These are phyloP conservation scores for Sander vitreus DNA, from an alignment of 2,113 vertebrate genomes.

Conservation along the genomic window DNA sequence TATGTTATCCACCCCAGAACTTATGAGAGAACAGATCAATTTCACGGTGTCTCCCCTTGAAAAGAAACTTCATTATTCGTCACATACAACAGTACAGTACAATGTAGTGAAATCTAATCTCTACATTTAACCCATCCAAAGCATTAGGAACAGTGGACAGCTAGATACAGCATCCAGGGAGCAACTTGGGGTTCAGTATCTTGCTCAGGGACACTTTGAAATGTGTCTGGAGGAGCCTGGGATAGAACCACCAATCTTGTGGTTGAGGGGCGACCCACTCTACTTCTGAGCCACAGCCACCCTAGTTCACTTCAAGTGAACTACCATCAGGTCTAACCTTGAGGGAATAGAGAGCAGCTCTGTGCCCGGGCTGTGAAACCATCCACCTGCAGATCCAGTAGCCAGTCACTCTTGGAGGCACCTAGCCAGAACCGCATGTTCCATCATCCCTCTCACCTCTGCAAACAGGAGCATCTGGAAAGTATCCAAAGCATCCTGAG, in stretches of 20 bases:
- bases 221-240: too few relatives aligned
- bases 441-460: slow-evolving; percentile 26
- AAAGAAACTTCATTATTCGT: too few relatives aligned
- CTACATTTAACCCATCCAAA: too few relatives aligned
- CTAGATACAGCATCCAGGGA: too few relatives aligned
- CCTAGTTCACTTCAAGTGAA: neutral
- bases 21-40: neutral
- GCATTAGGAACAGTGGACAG: too few relatives aligned
- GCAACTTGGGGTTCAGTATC: too few relatives aligned
- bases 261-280: too few relatives aligned
- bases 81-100: too few relatives aligned
- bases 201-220: too few relatives aligned
- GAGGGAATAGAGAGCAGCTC: slow-evolving; percentile 17
- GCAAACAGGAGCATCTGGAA: slow-evolving; percentile 15
- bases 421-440: slow-evolving; percentile 20
- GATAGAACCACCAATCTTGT: too few relatives aligned
- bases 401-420: slow-evolving; percentile 10
- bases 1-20: neutral
- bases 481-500: slow-evolving; percentile 1
- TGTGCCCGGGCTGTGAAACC: neutral
- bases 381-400: slow-evolving; percentile 3
- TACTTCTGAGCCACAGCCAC: too few relatives aligned
- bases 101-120: too few relatives aligned
- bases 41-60: slow-evolving; percentile 11
- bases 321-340: slow-evolving; percentile 19